Evolutionary conservation across 2,888 invertebrate species (phyloP).

Genomic region (Drosophila macrospina): DNA sequence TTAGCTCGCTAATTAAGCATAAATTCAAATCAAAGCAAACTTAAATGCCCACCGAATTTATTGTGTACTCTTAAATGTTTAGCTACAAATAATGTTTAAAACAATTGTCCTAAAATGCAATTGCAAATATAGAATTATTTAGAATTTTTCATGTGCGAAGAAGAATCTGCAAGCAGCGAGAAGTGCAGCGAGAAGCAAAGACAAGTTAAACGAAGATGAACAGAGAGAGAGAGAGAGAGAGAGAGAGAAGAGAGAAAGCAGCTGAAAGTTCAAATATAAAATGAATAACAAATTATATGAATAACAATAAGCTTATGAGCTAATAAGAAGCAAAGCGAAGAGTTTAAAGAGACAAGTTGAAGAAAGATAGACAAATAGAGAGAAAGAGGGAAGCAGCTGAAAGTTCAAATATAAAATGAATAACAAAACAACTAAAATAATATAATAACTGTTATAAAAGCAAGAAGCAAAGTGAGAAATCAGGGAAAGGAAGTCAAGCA

Average conservation of each 20-base stretch:
- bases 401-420: background rate
- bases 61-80: slow-evolving; percentile 54
- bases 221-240: too few relatives aligned
- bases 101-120: slow-evolving; percentile 4
- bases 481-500: background rate
- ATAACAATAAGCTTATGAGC: background rate
- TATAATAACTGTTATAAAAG: background rate
- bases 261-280: background rate
- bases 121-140: background rate
- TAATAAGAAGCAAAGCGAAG: background rate
- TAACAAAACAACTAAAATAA: too few relatives aligned
- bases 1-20: slow-evolving; percentile 34
- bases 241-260: background rate
- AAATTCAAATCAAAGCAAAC: slow-evolving; percentile 63
- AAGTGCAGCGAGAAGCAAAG: background rate
- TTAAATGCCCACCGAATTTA: slow-evolving; percentile 80
- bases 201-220: background rate
- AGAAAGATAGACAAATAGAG: background rate
- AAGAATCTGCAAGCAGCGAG: slow-evolving; percentile 3
- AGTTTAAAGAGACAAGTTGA: background rate
- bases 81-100: slow-evolving; percentile 27
- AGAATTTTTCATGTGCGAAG: slow-evolving; percentile 4
- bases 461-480: background rate
- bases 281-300: background rate
- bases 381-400: too few relatives aligned